Conservation (phyloP, 2,888 invertebrate species). For the Lepidocyrtoides sp. region DNA sequence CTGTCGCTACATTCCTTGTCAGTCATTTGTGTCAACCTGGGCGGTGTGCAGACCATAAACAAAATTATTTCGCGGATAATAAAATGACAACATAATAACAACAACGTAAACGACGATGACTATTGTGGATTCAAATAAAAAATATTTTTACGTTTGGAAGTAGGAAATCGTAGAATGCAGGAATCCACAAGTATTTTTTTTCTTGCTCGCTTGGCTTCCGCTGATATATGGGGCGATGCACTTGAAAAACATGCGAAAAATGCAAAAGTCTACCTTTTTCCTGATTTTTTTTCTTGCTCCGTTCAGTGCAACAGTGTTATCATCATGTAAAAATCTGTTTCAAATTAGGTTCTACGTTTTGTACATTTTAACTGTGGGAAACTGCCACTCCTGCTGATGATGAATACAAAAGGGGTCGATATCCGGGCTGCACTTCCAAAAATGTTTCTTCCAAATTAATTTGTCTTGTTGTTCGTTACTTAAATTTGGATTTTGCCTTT, state of each 20-base stretch:
- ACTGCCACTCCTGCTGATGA: no score
- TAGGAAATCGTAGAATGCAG: background rate
- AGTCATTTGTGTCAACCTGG: background rate
- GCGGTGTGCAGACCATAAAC: conserved; percentile 5
- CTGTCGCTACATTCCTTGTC: conserved; percentile 31
- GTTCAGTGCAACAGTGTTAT: no score
- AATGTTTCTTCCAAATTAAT: conserved; percentile 10
- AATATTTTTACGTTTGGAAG: background rate
- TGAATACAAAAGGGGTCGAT: background rate
- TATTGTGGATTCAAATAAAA: background rate
- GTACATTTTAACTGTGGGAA: background rate
- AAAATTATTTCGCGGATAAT: conserved; percentile 5
- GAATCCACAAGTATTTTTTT: background rate
- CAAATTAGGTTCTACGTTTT: background rate
- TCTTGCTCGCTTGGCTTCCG: background rate
- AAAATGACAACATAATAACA: background rate
- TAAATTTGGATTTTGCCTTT: background rate
- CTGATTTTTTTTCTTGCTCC: no score
- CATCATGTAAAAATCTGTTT: no score
- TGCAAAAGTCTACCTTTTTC: background rate
- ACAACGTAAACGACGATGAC: no score
- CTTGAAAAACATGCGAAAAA: background rate
- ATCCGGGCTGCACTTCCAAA: conserved; percentile 10
- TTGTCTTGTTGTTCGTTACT: background rate
- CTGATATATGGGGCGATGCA: conserved; percentile 1